Evolutionary conservation across 2,797 vertebrate genomes (phyloP).

Genomic region (Austrolebias charrua): DNA sequence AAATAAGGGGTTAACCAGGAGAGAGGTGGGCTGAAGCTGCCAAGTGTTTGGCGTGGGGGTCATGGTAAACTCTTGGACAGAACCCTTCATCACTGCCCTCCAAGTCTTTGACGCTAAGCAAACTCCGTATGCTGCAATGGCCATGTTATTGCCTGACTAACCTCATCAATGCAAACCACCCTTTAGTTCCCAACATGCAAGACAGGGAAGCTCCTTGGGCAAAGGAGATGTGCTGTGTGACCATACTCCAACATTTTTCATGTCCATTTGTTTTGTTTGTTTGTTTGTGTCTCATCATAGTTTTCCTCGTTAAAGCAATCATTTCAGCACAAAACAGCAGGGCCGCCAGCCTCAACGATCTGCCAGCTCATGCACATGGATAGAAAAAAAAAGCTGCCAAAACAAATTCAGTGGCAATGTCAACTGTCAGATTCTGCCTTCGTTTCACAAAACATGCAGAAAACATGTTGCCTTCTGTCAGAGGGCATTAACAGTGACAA

Average conservation of each 20-base stretch:
- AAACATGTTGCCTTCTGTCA: slow-evolving; percentile 34
- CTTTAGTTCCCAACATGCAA: slow-evolving; percentile 37
- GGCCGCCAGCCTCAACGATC: slow-evolving; percentile 7
- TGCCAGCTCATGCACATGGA: slow-evolving; percentile 37
- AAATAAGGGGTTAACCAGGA: slow-evolving; percentile 55
- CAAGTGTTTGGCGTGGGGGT: slow-evolving; percentile 45
- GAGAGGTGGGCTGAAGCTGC: slow-evolving; percentile 33
- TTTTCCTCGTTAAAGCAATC: slow-evolving; percentile 20
- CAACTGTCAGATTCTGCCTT: slow-evolving; percentile 30
- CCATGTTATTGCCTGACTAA: slow-evolving; percentile 19
- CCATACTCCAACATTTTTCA: slow-evolving; percentile 3
- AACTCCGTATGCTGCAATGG: slow-evolving; percentile 23
- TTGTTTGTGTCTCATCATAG: not conserved
- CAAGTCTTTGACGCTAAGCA: slow-evolving; percentile 32
- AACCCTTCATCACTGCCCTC: slow-evolving; percentile 45
- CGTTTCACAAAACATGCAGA: slow-evolving; percentile 30
- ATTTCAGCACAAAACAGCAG: slow-evolving; percentile 9
- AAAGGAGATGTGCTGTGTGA: slow-evolving; percentile 3
- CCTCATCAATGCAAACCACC: slow-evolving; percentile 33
- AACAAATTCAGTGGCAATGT: slow-evolving; percentile 41
- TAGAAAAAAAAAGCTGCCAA: slow-evolving; percentile 38
- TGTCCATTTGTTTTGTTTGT: not conserved
- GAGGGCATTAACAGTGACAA: slow-evolving; percentile 41
- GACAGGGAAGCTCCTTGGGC: slow-evolving; percentile 17
- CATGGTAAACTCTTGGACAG: slow-evolving; percentile 46